Base-by-base conservation (phyloP, 2,888 invertebrate genomes). In the Drosophila eohydei region DNA sequence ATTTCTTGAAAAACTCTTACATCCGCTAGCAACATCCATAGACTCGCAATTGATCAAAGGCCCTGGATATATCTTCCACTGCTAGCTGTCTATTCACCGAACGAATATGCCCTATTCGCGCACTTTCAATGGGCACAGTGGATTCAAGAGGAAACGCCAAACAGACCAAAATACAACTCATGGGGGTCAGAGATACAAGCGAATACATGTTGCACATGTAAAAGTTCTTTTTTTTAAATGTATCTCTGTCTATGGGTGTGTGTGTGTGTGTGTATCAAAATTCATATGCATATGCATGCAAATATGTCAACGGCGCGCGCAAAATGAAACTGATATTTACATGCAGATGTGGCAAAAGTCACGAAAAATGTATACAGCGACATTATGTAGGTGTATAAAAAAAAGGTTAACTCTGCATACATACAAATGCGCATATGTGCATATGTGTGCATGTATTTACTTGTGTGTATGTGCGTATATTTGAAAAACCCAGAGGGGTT, bases 251-350 rank as follows among this genome's bases (percentile, higher is more conserved):
- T 55, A 6, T 16, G 30, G 9, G 40, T 40, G 28, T 6, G n/a
- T 30, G 12, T 11, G 34, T 46, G 43, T 28, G 26, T 36, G 34
- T 60, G 62, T 59, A n/a, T n/a, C n/a, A 21, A 36, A 26, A 36
- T 52, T 34, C 51, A 52, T 66, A 70, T 83, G 80, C 78, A 83
- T 73, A 74, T 76, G 69, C 75, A 76, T 84, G 87, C 80, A 80
- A 68, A 83, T 72, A 72, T 81, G 84, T 71, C 66, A 70, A 68
- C 67, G 70, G 52, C 51, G 30, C 56, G 61, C 74, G 57, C 66
- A 66, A 71, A 71, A 85, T 72, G 67, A 71, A 88, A 86, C 76
- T 86, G 70, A 83, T 89, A 81, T 84, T 83, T 76, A 66, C 70
- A 81, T 73, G 84, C 74, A 74, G 76, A 76, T 69, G 70, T 41